Evolutionary conservation across 2,888 invertebrate species (phyloP).

Genomic region (Scaptomyza tumidula): DNA sequence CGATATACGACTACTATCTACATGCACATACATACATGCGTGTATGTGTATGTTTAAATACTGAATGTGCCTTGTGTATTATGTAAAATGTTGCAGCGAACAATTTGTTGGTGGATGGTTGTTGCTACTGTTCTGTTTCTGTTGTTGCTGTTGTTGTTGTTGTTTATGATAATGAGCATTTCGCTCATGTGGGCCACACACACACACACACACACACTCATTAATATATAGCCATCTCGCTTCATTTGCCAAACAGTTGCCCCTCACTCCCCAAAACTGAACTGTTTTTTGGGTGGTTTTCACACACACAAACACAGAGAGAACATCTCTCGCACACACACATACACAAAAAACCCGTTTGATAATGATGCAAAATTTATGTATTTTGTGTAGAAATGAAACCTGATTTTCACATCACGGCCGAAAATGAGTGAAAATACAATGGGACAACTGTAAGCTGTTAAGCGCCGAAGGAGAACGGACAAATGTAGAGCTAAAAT

Average conservation of each 20-base stretch:
- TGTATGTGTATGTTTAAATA: slow-evolving; percentile 36
- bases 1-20: slow-evolving; percentile 22
- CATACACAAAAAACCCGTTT: slow-evolving; percentile 53
- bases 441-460: background rate
- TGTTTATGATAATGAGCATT: slow-evolving; percentile 80
- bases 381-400: slow-evolving; percentile 83
- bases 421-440: slow-evolving; percentile 68
- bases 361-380: slow-evolving; percentile 83
- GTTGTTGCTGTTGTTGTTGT: slow-evolving; percentile 60
- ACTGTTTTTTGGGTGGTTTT: slow-evolving; percentile 58
- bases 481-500: background rate
- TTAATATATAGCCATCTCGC: slow-evolving; percentile 81
- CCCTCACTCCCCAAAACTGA: slow-evolving; percentile 23
- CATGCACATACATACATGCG: slow-evolving; percentile 3
- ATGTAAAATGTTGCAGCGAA: slow-evolving; percentile 77
- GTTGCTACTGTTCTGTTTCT: slow-evolving; percentile 47
- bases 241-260: slow-evolving; percentile 68
- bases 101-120: slow-evolving; percentile 61
- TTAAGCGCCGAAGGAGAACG: too few species aligned
- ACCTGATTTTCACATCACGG: slow-evolving; percentile 71
- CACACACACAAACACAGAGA: slow-evolving; percentile 6
- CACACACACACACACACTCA: slow-evolving; percentile 40
- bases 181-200: slow-evolving; percentile 73
- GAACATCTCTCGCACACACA: slow-evolving; percentile 34
- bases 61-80: slow-evolving; percentile 65